Base-by-base conservation (phyloP, 2,113 vertebrate genomes). In the Cryptomyrus ogoouensis region DNA sequence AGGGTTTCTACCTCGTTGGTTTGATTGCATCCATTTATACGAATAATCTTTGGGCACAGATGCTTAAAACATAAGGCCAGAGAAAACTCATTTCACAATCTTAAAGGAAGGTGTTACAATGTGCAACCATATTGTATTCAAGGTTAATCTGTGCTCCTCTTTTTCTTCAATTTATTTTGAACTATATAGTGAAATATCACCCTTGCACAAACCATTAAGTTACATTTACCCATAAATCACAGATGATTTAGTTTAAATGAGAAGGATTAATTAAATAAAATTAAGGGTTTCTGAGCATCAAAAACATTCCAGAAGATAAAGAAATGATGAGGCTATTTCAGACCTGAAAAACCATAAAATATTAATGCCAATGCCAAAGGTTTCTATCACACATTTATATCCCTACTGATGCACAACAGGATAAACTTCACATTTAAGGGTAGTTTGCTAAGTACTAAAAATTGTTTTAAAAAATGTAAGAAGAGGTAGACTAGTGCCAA, bases 11-110 rank as follows among this genome's bases (percentile, higher is more conserved):
- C n/a, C 83, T 50, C 19, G 42, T 24, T 44, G 77, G 44, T 24
- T 31, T 83, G 86, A 88, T 90, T 88, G 17, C 53, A 90, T 88
- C 90, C 87, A 35, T 88, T 80, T 90, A 88, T 50, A 90, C 9
- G 66, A 88, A 80, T 90, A 62, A 87, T 87, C 58, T 70, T 74
- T 19, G 35, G 85, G 47, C 21, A 70, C 39, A 84, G 9, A n/a
- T 46, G 42, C 83, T 10, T 47, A 42, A 47, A 47, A 24, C 44
- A 84, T 24, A 44, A 84, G 83, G 19, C 21, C 83, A 84, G 74
- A 80, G 83, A 86, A 42, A 83, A 27, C 83, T 49, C n/a, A 49
- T 49, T 86, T 13, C 47, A 27, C 83, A 47, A 2, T 50, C 24
- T 10, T 27, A 86, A 86, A 27, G 83, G 47, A 27, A 42, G 74